A percentile compares a stretch with the other conserved stretches of the same genome.
Evolutionary conservation across 2,113 vertebrate species (phyloP).

Genomic region (Oryctolagus cuniculus): mOryCun1.1 NC_091434.1:1353501-1354000

Average conservation of each 20-base stretch:
- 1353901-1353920: neutral
- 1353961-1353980: too few relatives aligned
- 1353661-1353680: neutral
- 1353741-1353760: slow-evolving; percentile 54
- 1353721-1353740: slow-evolving; percentile 70
- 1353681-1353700: slow-evolving; percentile 42
- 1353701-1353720: slow-evolving; percentile 60
- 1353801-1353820: neutral
- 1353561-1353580: rapidly evolving
- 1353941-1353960: neutral
- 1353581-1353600: neutral
- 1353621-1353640: neutral
- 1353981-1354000: rapidly evolving
- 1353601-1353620: neutral
- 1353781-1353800: neutral
- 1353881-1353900: neutral
- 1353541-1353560: rapidly evolving
- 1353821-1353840: neutral
- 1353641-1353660: neutral
- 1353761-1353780: neutral
- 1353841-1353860: slow-evolving; percentile 1
- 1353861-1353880: neutral
- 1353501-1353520: rapidly evolving
- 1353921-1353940: too few relatives aligned
- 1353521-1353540: neutral